Evolutionary conservation across 2,113 vertebrate genomes (phyloP).

Genomic region (Microtus ochrogaster): DNA sequence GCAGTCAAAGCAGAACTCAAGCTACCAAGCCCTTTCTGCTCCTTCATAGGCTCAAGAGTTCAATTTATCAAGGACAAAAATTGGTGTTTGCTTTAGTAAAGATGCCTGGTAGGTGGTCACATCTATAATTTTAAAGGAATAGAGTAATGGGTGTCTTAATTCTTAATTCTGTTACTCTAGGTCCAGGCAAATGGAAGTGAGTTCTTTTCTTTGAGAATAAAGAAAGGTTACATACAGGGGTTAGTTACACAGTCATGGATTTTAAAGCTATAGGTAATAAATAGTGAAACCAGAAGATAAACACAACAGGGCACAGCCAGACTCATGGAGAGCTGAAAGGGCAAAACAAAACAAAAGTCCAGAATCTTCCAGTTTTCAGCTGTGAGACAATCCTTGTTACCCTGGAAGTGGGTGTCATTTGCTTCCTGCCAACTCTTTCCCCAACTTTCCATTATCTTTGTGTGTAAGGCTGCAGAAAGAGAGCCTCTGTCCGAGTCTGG

Average conservation of each 20-base stretch:
- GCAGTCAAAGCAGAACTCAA: background rate
- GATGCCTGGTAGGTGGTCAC: background rate
- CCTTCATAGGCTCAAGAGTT: conserved; percentile 9
- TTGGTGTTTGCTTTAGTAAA: conserved; percentile 19
- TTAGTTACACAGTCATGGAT: background rate
- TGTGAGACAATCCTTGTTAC: background rate
- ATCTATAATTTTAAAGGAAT: conserved; percentile 11
- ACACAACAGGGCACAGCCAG: background rate
- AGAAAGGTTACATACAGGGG: background rate
- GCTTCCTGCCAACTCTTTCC: background rate
- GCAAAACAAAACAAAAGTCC: background rate
- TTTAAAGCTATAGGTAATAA: background rate
- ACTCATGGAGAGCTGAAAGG: background rate
- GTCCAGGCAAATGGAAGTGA: background rate
- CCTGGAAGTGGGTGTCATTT: background rate
- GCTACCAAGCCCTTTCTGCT: background rate
- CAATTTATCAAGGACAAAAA: conserved; percentile 7
- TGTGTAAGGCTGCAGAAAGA: background rate
- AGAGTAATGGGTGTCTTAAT: background rate
- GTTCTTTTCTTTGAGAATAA: background rate
- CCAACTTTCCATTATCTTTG: background rate
- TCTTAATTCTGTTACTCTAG: background rate
- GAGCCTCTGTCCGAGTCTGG: background rate
- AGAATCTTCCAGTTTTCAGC: background rate
- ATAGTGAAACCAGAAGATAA: background rate